Conservation (phyloP, 2,888 invertebrate species). For the Pasiphila rectangulata region DNA sequence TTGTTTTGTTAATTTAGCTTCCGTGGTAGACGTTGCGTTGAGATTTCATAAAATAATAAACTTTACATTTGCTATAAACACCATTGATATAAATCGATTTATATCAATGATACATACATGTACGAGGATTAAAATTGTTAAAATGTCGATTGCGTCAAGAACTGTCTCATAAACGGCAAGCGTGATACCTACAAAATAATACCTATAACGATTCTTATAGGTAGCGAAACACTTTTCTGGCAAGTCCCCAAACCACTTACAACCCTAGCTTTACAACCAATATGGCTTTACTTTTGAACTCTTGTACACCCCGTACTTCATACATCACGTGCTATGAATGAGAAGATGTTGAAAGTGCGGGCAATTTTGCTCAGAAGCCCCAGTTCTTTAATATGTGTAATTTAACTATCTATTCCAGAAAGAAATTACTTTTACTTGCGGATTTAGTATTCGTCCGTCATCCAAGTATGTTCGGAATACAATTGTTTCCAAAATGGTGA, state of each 20-base stretch:
- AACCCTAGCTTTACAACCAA: conserved; percentile 5
- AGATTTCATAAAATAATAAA: no score
- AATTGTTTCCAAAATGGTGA: conserved; percentile 29
- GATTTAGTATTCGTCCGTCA: conserved; percentile 18
- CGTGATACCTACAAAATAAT: not conserved
- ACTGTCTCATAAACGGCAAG: not conserved
- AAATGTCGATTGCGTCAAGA: not conserved
- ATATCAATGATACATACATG: no score
- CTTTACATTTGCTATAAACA: not conserved
- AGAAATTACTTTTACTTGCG: conserved; percentile 20
- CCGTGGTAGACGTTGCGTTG: no score
- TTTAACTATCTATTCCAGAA: conserved; percentile 17
- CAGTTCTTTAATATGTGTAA: conserved; percentile 4
- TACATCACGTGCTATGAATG: conserved; percentile 7
- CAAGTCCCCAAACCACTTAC: conserved; percentile 3
- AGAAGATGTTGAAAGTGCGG: conserved; percentile 5
- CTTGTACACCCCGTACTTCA: conserved; percentile 2
- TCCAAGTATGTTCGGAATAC: conserved; percentile 10
- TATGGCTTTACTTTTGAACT: not conserved
- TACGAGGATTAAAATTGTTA: no score
- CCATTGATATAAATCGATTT: not conserved
- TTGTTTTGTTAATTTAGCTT: no score
- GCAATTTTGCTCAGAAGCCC: no score
- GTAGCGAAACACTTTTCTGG: not conserved
- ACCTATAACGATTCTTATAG: not conserved